Base-by-base conservation (phyloP, 2,797 vertebrate species). In the Kryptolebias ocellatus region DNA sequence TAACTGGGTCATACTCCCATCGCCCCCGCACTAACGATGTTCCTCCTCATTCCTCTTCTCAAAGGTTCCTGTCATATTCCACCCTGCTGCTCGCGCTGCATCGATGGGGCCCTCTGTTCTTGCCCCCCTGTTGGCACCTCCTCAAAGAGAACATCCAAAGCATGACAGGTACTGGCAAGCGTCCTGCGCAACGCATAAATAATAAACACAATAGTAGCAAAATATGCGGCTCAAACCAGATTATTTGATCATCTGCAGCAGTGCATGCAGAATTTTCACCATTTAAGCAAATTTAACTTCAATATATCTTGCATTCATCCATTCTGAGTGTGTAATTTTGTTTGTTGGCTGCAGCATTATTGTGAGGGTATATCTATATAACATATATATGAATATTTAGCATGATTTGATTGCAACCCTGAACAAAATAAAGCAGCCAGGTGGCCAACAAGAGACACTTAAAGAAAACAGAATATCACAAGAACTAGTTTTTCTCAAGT, bases 1-100 rank as follows among this genome's bases (percentile, higher is more conserved):
- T 85, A 93, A 90, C 74, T 92, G 83, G 92, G 91, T 91, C 91
- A 92, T 29, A 61, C 70, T 83, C 59, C 70, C 72, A 57, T 70
- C 60, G 29, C 76, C 62, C 63, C 71, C 72, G 67, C 70, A 70
- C 67, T 70, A 69, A 79, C 60, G 56, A 60, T 63, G 74, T 31
- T 74, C 57, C 53, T 70, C 76, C 63, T 73, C 58, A 17, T 66
- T 67, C 64, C 67, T 65, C 15, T 18, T 71, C 56, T 42, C 53
- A 17, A 9, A 72, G 54, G 2, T 53, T 54, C 14, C 60, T 58
- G 60, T 74, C 66, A 56, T 74, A 63, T 77, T 85, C 81, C 16
- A 57, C 70, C 70, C 45, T 27, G 54, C 47, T 78, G 74, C 64
- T 58, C 71, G 78, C 79, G 70, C 60, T 57, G 67, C 65, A 12